Evolutionary conservation across 2,797 vertebrate genomes (phyloP).

Genomic region (Tragopan temminckii): DNA sequence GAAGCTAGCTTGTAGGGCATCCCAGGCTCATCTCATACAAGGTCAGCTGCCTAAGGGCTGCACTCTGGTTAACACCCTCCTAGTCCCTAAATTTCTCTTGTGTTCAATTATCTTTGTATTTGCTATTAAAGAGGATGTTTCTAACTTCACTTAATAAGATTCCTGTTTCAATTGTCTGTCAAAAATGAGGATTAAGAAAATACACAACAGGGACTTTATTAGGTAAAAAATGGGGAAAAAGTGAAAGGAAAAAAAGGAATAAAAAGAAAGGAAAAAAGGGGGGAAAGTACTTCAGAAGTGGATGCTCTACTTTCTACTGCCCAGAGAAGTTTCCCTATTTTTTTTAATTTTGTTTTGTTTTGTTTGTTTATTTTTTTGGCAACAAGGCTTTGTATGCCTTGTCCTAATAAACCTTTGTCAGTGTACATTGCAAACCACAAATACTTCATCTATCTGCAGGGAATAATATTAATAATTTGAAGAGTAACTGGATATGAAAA

Average conservation of each 20-base stretch:
- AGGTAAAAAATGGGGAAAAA: background rate
- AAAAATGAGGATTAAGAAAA: background rate
- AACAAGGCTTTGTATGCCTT: background rate
- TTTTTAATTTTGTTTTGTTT: background rate
- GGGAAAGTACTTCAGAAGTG: background rate
- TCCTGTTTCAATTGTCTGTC: background rate
- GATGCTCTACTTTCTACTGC: background rate
- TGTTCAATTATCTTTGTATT: background rate
- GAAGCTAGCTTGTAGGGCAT: background rate
- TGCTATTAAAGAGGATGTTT: background rate
- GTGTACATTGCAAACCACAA: background rate
- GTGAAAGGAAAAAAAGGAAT: too few species aligned
- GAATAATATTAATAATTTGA: conserved; percentile 35
- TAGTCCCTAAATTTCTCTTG: background rate
- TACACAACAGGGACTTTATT: background rate
- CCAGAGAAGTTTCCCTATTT: background rate
- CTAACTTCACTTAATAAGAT: background rate
- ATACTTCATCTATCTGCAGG: conserved; percentile 24
- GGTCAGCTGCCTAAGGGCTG: background rate
- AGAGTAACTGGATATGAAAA: conserved; percentile 40
- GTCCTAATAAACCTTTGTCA: background rate
- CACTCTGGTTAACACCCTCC: background rate
- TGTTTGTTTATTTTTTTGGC: background rate
- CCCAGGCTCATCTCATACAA: background rate
- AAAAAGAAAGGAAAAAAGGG: too few species aligned